Evolutionary conservation across 2,113 vertebrate species (phyloP), one percentile per base, ranked within the genome.

Genomic region (Agapornis roseicollis): DNA sequence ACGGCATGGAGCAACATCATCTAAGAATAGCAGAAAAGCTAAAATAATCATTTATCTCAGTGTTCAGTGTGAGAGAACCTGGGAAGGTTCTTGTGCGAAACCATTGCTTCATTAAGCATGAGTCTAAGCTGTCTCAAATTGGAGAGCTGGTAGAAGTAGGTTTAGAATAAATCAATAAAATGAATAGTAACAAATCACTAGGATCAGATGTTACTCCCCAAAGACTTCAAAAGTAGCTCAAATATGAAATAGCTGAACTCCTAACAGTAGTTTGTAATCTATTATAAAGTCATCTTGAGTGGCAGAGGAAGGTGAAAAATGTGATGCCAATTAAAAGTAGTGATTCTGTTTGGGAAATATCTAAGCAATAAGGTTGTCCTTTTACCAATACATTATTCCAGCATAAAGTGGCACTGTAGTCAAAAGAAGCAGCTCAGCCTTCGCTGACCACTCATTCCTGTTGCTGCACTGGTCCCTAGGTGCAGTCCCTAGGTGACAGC

Each of bases 101-200:
- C 39, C 9, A 6, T 83, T 84, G 47, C 77, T 92, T 90, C 69
- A 39, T 81, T 55, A 20, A 47, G 60, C 31, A 4, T 71, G 52
- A 89, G 29, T 55, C 69, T 74, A 81, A 94, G 50, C 47, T 92
- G 44, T 88, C 56, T 93, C 39, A 49, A 42, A 89, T 64, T 68
- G 47, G 65, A 89, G 73, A 60, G 61, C 89, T 89, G 76, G 84
- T 93, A 84, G 73, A 92, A 84, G 69, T 31, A 56, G 47, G 42
- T 87, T 94, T 95, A 69, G 78, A 96, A 92, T 91, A 89, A 96
- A 95, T 96, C 95, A 95, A 89, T 96, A 79, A 89, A 96, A 92
- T 82, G 77, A 93, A 91, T 87, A 87, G 77, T 89, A 91, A 79
- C 86, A 94, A 94, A 94, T 96, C 86, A 92, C 65, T 3, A 6